Evolutionary conservation across 2,888 invertebrate species (phyloP).

Genomic region (Beris morrisii): DNA sequence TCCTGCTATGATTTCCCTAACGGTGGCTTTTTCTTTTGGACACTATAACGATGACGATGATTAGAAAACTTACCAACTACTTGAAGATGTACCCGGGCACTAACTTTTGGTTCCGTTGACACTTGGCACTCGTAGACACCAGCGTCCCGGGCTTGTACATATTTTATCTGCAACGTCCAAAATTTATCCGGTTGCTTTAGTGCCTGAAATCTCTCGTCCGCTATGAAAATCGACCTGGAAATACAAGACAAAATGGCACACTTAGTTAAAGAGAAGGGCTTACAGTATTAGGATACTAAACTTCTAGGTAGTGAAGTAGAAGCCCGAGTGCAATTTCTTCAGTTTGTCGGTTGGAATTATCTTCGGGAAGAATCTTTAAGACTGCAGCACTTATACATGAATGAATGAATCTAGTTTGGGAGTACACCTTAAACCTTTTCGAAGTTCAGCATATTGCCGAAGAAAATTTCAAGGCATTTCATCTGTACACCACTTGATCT

Average conservation of each 20-base stretch:
- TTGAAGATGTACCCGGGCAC: slow-evolving; percentile 87
- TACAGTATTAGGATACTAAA: background rate
- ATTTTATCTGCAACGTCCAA: slow-evolving; percentile 90
- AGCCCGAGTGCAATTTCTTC: background rate
- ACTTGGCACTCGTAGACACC: slow-evolving; percentile 94
- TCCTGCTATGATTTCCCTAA: too few species aligned
- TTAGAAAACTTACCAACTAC: slow-evolving; percentile 76
- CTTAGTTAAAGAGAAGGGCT: slow-evolving; percentile 30
- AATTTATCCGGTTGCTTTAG: slow-evolving; percentile 60
- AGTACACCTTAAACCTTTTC: too few species aligned
- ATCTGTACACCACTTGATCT: too few species aligned
- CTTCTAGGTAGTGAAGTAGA: background rate
- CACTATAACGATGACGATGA: too few species aligned
- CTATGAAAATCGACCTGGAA: slow-evolving; percentile 76
- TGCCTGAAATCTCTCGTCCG: slow-evolving; percentile 89
- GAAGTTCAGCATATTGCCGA: too few species aligned
- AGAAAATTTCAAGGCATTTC: too few species aligned
- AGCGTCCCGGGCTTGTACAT: slow-evolving; percentile 86
- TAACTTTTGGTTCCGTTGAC: slow-evolving; percentile 92
- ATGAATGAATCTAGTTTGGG: too few species aligned
- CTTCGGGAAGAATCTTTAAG: too few species aligned
- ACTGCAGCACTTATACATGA: too few species aligned
- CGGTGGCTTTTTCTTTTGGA: too few species aligned
- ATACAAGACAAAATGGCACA: slow-evolving; percentile 24
- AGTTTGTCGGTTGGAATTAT: too few species aligned